Evolutionary conservation across 2,113 vertebrate genomes (phyloP), one percentile per base, ranked within the genome.

Genomic region (Pteruthius melanotis): DNA sequence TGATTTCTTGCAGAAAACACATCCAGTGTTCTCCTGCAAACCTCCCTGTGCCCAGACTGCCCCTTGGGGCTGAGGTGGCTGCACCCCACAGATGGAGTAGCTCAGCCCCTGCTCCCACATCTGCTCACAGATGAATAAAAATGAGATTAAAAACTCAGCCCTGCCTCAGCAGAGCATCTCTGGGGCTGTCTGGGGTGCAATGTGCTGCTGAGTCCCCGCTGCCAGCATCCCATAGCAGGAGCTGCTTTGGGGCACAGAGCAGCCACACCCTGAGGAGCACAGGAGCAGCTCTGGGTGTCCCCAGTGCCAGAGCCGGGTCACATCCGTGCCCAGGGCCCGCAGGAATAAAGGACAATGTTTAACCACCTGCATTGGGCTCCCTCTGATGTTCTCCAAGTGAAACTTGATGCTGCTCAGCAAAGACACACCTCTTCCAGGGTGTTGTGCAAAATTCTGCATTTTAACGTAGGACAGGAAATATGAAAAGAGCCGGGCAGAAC

Each of bases 391-490:
- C 95, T 94, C 42, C 2, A 19, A 95, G 82, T 97, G 96, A 97
- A 97, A 97, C 89, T 84, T 97, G 97, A 97, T 4, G 93, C 97
- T 96, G 95, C 96, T 95, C 65, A 1, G 93, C 88, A 92, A 97
- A 93, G 97, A 97, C 97, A 97, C 97, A 96, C 97, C 97, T 97
- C 97, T 97, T 97, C 89, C 94, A 96, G 97, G 96, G 84, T 95
- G 94, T 96, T 97, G 95, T 96, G 93, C 93, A 96, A 96, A 97
- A 95, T 96, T 93, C 95, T 84, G 93, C 94, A 93, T 97, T 95
- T 96, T 95, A 94, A 89, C 78, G 56, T 92, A 92, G 92, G 75
- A 95, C 96, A 96, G 96, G 96, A 97, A 97, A 97, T 93, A 93
- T 97, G 95, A 95, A 96, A 94, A 95, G 93, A 94, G 86, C 94